Conservation (phyloP, 2,797 vertebrate species). For the Echeneis naucrates region DNA sequence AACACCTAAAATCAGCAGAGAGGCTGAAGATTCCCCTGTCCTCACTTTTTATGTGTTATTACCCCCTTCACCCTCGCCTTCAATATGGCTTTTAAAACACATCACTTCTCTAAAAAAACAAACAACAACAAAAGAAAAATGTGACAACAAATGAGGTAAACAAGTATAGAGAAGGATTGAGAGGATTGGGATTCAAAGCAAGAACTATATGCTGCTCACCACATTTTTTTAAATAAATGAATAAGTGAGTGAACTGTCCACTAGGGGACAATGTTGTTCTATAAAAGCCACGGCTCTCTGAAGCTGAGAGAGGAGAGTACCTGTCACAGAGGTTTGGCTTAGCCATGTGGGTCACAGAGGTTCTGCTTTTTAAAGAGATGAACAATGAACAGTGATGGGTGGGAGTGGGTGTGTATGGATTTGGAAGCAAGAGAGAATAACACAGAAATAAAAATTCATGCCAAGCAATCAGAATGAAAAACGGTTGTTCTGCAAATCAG, state of each 20-base stretch:
- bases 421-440: constrained; percentile 31
- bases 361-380: constrained; percentile 49
- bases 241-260: constrained; percentile 32
- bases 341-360: constrained; percentile 58
- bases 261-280: constrained; percentile 79
- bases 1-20: not conserved
- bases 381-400: constrained; percentile 60
- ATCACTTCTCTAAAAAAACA: constrained; percentile 17
- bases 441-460: constrained; percentile 70
- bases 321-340: constrained; percentile 59
- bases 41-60: constrained; percentile 31
- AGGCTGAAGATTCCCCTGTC: not conserved
- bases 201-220: constrained; percentile 23
- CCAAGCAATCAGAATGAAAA: constrained; percentile 69
- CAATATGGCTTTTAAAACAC: constrained; percentile 40
- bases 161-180: no score
- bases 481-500: constrained; percentile 72
- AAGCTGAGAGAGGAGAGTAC: constrained; percentile 25
- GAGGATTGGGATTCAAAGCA: constrained; percentile 44
- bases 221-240: not conserved
- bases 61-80: constrained; percentile 17
- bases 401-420: not conserved
- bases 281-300: constrained; percentile 4
- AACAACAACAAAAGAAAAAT: constrained; percentile 4
- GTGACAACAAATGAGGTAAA: constrained; percentile 33